Base-by-base conservation (phyloP, 2,797 vertebrate species). In the Tympanoctomys barrerae region DNA sequence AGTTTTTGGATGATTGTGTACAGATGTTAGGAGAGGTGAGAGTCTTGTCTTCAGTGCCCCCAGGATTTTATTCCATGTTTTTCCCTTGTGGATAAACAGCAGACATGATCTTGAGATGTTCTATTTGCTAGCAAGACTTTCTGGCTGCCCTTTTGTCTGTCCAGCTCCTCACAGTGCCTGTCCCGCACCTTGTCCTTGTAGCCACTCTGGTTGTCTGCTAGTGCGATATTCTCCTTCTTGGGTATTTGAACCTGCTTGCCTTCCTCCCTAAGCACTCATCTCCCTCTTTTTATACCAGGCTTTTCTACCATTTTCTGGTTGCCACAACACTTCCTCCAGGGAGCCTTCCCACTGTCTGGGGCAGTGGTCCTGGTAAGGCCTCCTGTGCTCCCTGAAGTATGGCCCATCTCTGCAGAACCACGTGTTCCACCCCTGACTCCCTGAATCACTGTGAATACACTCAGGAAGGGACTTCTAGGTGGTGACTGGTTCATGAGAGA, bases 71-170 rank as follows among this genome's bases (percentile, higher is more conserved):
- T 91, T 62, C 42, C 28, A 36, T 28, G 52, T 46, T 26, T 22
- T 22, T 31, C 52, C 31, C 59, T 82, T 49, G 57, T 31, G 42
- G 28, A 36, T 12, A 2, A 66, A 70, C 16, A 64, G n/a, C 54
- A 75, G n/a, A 80, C 42, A 31, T 2, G 12, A 93, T 18, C 61
- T 66, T 22, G 24, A 52, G 52, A 16, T 66, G 36, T 49, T 54
- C 10, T 12, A 2, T 5, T 79, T 39, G 12, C 70, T 61, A 22
- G 80, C 16, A 16, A 46, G 54, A 49, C n/a, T 4, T 0, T 18
- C 2, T 3, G 13, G 39, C 0, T 10, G 0, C 52, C n/a, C 36
- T 49, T 26, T 18, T n/a, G 5, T 14, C 1, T 4, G 33, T 52
- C 22, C 9, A 24, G 36, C 6, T 16, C 7, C 7, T 31, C 33